Evolutionary conservation across 2,113 vertebrate species (phyloP).

Genomic region (Mesocricetus auratus): DNA sequence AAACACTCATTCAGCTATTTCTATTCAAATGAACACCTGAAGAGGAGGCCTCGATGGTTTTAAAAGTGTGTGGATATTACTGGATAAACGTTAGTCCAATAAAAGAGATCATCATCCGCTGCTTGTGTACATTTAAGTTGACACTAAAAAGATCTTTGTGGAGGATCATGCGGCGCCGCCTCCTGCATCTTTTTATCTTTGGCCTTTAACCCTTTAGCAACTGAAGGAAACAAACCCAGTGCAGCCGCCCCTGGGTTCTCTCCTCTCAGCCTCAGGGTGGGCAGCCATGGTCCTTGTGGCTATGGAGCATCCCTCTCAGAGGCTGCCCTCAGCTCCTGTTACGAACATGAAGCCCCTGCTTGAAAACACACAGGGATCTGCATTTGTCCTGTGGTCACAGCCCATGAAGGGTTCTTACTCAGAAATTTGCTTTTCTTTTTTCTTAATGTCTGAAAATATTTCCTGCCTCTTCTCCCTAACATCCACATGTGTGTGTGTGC

Average conservation of each 20-base stretch:
- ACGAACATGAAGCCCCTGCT: conserved; percentile 86
- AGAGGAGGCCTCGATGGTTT: conserved; percentile 92
- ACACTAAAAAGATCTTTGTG: conserved; percentile 92
- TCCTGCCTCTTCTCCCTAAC: conserved; percentile 43
- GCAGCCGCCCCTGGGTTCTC: background rate
- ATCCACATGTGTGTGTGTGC: background rate
- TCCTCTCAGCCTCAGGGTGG: conserved; percentile 77
- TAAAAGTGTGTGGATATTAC: conserved; percentile 93
- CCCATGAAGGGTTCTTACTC: conserved; percentile 85
- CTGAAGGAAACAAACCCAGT: conserved; percentile 83
- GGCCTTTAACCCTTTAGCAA: conserved; percentile 89
- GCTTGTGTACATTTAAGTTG: conserved; percentile 93
- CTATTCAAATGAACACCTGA: conserved; percentile 97
- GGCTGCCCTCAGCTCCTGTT: conserved; percentile 84
- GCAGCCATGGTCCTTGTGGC: conserved; percentile 83
- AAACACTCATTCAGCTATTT: conserved; percentile 94
- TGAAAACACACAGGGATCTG: conserved; percentile 86
- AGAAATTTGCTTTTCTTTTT: conserved; percentile 83
- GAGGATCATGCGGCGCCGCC: conserved; percentile 81
- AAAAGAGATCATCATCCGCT: conserved; percentile 92
- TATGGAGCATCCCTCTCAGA: conserved; percentile 85
- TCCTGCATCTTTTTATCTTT: conserved; percentile 86
- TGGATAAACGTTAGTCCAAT: conserved; percentile 94
- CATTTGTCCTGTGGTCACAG: conserved; percentile 87
- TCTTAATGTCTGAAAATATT: conserved; percentile 62